A percentile compares a stretch with the other conserved stretches of the same genome.
Evolutionary conservation across 2,888 invertebrate species (phyloP).

Genomic region (Fragum whitleyi): DNA sequence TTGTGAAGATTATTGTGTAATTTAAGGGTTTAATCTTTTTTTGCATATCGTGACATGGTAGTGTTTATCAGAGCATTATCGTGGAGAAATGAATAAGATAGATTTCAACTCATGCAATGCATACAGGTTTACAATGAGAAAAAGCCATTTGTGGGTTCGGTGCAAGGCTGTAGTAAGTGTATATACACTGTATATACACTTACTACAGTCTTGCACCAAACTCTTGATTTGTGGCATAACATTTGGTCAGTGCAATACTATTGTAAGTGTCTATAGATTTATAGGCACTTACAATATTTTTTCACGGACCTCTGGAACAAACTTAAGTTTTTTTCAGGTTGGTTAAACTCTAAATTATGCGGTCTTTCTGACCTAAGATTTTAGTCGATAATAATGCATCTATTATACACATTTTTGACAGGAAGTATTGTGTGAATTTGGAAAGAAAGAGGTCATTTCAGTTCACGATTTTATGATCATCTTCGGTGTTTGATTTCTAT

Average conservation of each 20-base stretch:
- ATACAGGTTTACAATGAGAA: slow-evolving; percentile 1
- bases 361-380: slow-evolving; percentile 7
- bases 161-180: too few relatives aligned
- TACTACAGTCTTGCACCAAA: too few relatives aligned
- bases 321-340: too few relatives aligned
- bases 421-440: slow-evolving; percentile 4
- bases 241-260: too few relatives aligned
- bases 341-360: not conserved
- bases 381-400: slow-evolving; percentile 4
- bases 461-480: slow-evolving; percentile 25
- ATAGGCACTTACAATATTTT: too few relatives aligned
- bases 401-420: slow-evolving; percentile 3
- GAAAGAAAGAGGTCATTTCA: slow-evolving; percentile 28
- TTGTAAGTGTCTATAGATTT: too few relatives aligned
- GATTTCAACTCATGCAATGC: slow-evolving; percentile 4
- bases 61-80: slow-evolving; percentile 1
- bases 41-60: slow-evolving; percentile 2
- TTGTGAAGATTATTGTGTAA: too few relatives aligned
- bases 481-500: slow-evolving; percentile 20
- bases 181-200: too few relatives aligned
- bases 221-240: too few relatives aligned
- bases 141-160: too few relatives aligned
- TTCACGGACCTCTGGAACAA: too few relatives aligned
- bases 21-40: not conserved
- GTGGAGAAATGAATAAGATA: not conserved